These are phyloP conservation scores for Apocheima hispidaria DNA, from an alignment of 2,888 invertebrate genomes.

Conservation along the genomic window DNA sequence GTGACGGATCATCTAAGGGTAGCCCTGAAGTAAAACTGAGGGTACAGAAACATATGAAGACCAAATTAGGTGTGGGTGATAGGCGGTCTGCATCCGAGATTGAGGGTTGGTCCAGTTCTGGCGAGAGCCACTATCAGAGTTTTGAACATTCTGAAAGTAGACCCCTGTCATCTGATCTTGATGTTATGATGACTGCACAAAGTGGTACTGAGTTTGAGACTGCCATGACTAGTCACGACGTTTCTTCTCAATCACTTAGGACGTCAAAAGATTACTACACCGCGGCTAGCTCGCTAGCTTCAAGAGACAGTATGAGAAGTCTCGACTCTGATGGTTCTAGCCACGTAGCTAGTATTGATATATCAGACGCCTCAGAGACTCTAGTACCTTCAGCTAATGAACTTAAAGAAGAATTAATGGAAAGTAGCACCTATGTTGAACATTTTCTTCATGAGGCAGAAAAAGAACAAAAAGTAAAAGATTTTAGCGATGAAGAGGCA, in stretches of 20 bases:
- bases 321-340: slow-evolving; percentile 96
- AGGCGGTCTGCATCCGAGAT: slow-evolving; percentile 92
- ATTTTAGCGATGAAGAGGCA: slow-evolving; percentile 81
- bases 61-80: slow-evolving; percentile 83
- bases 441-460: slow-evolving; percentile 79
- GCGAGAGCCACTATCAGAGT: slow-evolving; percentile 95
- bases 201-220: slow-evolving; percentile 95
- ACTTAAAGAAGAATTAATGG: slow-evolving; percentile 90
- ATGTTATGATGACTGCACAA: slow-evolving; percentile 90
- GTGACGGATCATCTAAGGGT: slow-evolving; percentile 77
- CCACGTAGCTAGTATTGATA: slow-evolving; percentile 94
- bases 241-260: slow-evolving; percentile 89
- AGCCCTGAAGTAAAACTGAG: slow-evolving; percentile 79
- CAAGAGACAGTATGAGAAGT: slow-evolving; percentile 95
- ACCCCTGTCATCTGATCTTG: slow-evolving; percentile 95
- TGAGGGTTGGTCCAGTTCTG: slow-evolving; percentile 94
- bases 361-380: slow-evolving; percentile 97
- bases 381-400: slow-evolving; percentile 96
- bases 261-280: slow-evolving; percentile 95
- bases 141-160: slow-evolving; percentile 93
- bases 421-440: slow-evolving; percentile 86
- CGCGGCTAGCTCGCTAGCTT: slow-evolving; percentile 94
- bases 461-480: slow-evolving; percentile 75
- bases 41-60: slow-evolving; percentile 78
- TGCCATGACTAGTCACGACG: slow-evolving; percentile 92